These are phyloP conservation scores for Microcebus murinus DNA, from an alignment of 2,113 vertebrate genomes.

Conservation along the genomic window DNA sequence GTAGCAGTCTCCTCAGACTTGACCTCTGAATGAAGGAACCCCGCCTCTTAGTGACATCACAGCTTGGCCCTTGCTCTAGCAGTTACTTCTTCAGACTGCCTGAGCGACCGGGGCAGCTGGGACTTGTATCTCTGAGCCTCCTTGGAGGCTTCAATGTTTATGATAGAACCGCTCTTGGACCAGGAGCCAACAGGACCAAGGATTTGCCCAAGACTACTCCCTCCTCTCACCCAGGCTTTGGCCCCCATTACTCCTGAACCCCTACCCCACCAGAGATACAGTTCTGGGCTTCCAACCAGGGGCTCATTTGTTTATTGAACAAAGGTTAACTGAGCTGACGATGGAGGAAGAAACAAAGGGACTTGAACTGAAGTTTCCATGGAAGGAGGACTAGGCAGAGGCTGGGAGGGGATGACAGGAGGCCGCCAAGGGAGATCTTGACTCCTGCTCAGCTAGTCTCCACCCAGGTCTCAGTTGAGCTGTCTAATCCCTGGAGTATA, in stretches of 20 bases:
- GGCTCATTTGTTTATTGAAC: conserved; percentile 10
- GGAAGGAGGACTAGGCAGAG: neutral
- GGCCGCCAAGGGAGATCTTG: neutral
- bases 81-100: conserved; percentile 1
- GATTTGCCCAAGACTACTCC: neutral
- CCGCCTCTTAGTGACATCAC: conserved; percentile 28
- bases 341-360: conserved; percentile 18
- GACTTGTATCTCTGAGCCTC: neutral
- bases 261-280: neutral
- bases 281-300: neutral
- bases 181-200: neutral
- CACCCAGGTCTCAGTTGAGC: neutral
- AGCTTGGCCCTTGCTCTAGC: conserved; percentile 1
- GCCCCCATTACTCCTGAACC: neutral
- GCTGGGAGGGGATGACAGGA: neutral
- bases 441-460: neutral
- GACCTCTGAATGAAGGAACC: conserved; percentile 11
- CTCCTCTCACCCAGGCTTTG: neutral
- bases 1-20: conserved; percentile 5
- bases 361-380: neutral
- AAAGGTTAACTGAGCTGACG: conserved; percentile 33
- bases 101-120: neutral
- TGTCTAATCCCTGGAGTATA: neutral
- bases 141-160: neutral
- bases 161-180: neutral